Percentiles rank a stretch among this genome's conserved stretches.
Evolutionary conservation across 2,113 vertebrate species (phyloP).

Genomic region (Electrona antarctica): DNA sequence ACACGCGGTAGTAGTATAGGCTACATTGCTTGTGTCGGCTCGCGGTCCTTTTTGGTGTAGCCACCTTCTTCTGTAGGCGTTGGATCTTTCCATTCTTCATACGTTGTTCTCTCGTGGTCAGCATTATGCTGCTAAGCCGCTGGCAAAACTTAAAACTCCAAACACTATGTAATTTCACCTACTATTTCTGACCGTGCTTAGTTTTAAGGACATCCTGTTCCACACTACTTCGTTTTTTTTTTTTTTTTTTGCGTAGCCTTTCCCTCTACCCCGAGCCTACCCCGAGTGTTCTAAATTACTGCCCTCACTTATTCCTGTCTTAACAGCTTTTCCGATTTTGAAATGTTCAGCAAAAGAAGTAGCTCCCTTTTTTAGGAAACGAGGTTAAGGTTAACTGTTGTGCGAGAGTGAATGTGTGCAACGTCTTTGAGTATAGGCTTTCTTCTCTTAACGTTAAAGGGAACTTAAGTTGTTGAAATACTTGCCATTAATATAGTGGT

Average conservation of each 20-base stretch:
- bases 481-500: too few species aligned
- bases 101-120: constrained; percentile 6
- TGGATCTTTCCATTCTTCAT: neutral
- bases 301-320: constrained; percentile 13
- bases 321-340: constrained; percentile 29
- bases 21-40: neutral
- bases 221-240: neutral
- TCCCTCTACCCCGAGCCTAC: neutral
- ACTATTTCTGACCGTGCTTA: constrained; percentile 29
- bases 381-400: constrained; percentile 19
- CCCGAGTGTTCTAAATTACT: constrained; percentile 35
- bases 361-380: neutral
- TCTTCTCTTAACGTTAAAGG: too few species aligned
- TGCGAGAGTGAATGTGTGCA: neutral
- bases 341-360: constrained; percentile 12
- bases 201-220: constrained; percentile 28
- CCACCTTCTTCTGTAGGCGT: too few species aligned
- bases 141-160: constrained; percentile 2
- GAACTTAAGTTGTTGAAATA: too few species aligned
- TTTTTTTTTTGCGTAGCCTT: neutral
- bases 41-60: neutral
- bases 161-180: constrained; percentile 15
- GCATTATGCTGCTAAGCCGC: constrained; percentile 1
- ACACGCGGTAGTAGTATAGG: neutral
- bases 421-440: neutral